Evolutionary conservation across 2,888 invertebrate species (phyloP), one percentile per base, ranked within the genome.

Genomic region (Drosophila parthenogenetica): DNA sequence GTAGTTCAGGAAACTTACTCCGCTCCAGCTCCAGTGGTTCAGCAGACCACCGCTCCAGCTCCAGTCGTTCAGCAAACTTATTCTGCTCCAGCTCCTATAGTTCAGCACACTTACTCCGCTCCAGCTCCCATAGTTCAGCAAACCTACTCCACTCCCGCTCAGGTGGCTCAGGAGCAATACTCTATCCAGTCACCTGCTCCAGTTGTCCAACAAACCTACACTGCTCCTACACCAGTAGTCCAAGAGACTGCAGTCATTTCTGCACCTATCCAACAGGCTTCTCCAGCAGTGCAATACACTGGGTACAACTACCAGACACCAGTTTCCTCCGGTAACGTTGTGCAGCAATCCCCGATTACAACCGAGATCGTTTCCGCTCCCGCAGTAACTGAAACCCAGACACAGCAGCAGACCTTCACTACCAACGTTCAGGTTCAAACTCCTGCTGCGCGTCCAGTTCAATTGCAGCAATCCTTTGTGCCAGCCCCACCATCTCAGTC

Each of bases 241-340:
- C 58, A 70, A 22, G 25, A 53, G 22, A 43, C 60, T 5, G 19
- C 39, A 10, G 29, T 49, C 7, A 14, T 32, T n/a, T 48, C 59
- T 14, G 49, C 59, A 10, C 59, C 25, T 45, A 35, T 54, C 5
- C 66, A 60, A 10, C 37, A 70, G 65, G 29, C 43, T 22, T 25
- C 35, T 53, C 53, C 62, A 58, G 37, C 40, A 32, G 61, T 11
- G 0, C 71, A 68, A 10, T 62, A 61, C 57, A 43, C 19, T 32
- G 64, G 67, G 51, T 79, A 79, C 50, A 68, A 19, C 25, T 78
- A 77, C 48, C 79, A 71, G 48, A 46, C 63, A 4, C 63, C 76
- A 11, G 16, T 48, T 22, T 50, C 40, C 19, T 50, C 39, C 19
- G 55, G 53, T 45, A 63, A 65, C 35, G 42, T 68, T 17, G 60